A percentile compares a stretch with the other conserved stretches of the same genome.
Conservation (phyloP, 2,888 invertebrate species). For the Kryphioiulus occultus region DNA sequence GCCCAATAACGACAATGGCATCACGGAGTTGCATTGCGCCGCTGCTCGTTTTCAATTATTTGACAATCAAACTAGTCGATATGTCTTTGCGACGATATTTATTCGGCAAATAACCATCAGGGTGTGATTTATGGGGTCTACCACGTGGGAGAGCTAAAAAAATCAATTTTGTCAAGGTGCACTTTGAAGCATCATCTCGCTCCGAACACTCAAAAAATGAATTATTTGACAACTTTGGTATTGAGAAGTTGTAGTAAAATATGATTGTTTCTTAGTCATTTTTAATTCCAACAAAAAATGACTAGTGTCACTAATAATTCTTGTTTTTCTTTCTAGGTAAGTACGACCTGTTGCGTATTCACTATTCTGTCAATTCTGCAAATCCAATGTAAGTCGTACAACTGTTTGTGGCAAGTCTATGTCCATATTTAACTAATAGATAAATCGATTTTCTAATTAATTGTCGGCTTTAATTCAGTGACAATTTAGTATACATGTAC, state of each 20-base stretch:
- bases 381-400: neutral
- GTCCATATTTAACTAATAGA: too few species aligned
- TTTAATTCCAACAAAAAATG: too few species aligned
- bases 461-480: too few species aligned
- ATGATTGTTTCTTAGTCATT: too few species aligned
- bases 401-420: too few species aligned
- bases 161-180: too few species aligned
- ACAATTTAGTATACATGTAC: too few species aligned
- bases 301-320: neutral
- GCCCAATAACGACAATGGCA: neutral
- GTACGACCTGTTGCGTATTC: neutral
- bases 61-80: neutral
- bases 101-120: neutral
- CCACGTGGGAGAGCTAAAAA: neutral
- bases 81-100: neutral
- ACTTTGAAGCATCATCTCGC: too few species aligned
- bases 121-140: neutral
- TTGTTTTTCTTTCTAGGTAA: neutral
- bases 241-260: too few species aligned
- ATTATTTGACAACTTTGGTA: too few species aligned
- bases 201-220: too few species aligned
- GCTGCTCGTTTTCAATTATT: conserved; percentile 10
- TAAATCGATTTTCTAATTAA: too few species aligned
- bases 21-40: neutral
- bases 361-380: neutral